phyloP scores from a whole-genome alignment of 1,140 invertebrate genomes.

The Argopecten irradians region DNA sequence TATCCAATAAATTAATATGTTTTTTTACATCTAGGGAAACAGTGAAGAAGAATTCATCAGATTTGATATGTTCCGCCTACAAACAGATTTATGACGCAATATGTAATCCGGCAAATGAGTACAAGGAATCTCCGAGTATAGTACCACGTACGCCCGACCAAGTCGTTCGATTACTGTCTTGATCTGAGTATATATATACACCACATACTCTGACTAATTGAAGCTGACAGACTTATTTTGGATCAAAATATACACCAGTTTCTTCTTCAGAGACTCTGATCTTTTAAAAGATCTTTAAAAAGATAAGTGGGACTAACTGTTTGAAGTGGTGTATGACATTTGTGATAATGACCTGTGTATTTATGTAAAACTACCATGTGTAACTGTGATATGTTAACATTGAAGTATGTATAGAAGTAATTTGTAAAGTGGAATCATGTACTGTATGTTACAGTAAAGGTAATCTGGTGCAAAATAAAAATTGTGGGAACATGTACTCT shows the following conservation, averaged over 20 bases:
- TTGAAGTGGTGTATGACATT: not conserved
- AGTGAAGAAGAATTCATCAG: slow-evolving; percentile 88
- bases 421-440: not conserved
- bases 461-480: not conserved
- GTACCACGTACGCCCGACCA: slow-evolving; percentile 87
- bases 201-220: too few relatives aligned
- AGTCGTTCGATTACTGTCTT: slow-evolving; percentile 80
- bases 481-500: not conserved
- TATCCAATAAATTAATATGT: not conserved
- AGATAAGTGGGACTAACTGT: not conserved
- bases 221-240: too few relatives aligned
- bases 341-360: not conserved
- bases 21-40: slow-evolving; percentile 81
- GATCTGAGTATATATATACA: not conserved
- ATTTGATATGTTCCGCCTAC: slow-evolving; percentile 92
- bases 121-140: slow-evolving; percentile 84
- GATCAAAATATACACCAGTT: too few relatives aligned
- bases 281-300: not conserved
- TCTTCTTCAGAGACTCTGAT: too few relatives aligned
- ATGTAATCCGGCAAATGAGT: slow-evolving; percentile 86
- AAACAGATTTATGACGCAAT: slow-evolving; percentile 89
- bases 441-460: not conserved
- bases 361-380: not conserved
- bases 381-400: not conserved
- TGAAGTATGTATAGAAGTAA: not conserved